These are phyloP conservation scores for Listronotus oregonensis DNA, from an alignment of 1,140 invertebrate species.

Conservation along the genomic window DNA sequence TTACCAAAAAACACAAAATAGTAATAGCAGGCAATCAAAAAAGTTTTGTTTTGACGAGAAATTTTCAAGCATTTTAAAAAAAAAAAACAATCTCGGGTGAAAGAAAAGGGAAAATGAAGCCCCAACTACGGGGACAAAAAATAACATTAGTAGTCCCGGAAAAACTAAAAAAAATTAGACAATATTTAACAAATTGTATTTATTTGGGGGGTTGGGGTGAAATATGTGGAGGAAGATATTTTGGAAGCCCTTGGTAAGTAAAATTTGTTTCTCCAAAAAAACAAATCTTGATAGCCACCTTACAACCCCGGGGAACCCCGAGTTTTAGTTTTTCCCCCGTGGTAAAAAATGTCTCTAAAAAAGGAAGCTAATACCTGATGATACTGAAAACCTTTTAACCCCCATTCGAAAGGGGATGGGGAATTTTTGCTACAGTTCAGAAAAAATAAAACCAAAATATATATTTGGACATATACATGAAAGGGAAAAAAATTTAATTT, in stretches of 20 bases:
- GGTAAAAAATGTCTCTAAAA: slow-evolving; percentile 73
- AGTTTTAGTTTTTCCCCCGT: slow-evolving; percentile 80
- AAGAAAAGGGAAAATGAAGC: slow-evolving; percentile 65
- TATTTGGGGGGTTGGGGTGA: slow-evolving; percentile 77
- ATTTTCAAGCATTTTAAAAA: slow-evolving; percentile 67
- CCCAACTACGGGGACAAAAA: slow-evolving; percentile 71
- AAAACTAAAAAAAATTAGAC: slow-evolving; percentile 66
- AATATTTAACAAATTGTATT: slow-evolving; percentile 76
- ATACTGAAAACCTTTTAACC: slow-evolving; percentile 79
- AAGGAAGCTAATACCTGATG: slow-evolving; percentile 78
- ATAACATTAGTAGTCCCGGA: slow-evolving; percentile 67
- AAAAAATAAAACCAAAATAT: slow-evolving; percentile 80
- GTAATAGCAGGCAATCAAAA: slow-evolving; percentile 90
- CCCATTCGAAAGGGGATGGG: slow-evolving; percentile 82
- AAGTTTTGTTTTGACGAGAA: slow-evolving; percentile 82
- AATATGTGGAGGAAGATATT: slow-evolving; percentile 80
- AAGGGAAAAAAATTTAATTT: too few relatives aligned
- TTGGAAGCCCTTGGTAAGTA: slow-evolving; percentile 81
- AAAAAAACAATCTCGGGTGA: slow-evolving; percentile 55
- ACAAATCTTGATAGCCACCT: slow-evolving; percentile 3
- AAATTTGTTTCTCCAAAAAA: slow-evolving; percentile 4
- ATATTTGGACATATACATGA: slow-evolving; percentile 90
- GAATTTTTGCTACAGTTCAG: slow-evolving; percentile 80
- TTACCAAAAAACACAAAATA: slow-evolving; percentile 82
- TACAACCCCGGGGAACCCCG: slow-evolving; percentile 73